A percentile compares a stretch with the other conserved stretches of the same genome.
These are phyloP conservation scores for Drosophila kuntzei DNA, from an alignment of 2,888 invertebrate genomes.

Conservation along the genomic window DNA sequence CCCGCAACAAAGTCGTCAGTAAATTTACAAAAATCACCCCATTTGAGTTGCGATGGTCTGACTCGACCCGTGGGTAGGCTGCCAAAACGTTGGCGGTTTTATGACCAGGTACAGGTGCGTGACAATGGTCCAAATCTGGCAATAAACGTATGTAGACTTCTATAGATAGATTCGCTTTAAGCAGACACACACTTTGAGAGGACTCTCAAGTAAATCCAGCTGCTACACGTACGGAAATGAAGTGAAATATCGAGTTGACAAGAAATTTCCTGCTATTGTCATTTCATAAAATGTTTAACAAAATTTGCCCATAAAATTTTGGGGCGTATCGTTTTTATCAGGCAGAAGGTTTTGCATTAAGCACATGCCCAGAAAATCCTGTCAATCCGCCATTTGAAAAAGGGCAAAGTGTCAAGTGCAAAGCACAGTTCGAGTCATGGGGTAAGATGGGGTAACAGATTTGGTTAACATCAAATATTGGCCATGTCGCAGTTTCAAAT, in stretches of 20 bases:
- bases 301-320: constrained; percentile 34
- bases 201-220: constrained; percentile 54
- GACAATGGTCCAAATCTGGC: constrained; percentile 53
- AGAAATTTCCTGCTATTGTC: constrained; percentile 20
- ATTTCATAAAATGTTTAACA: constrained; percentile 61
- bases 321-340: constrained; percentile 40
- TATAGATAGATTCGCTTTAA: constrained; percentile 2
- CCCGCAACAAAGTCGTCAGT: constrained; percentile 24
- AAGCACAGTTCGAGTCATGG: neutral
- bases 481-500: constrained; percentile 32
- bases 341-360: constrained; percentile 44
- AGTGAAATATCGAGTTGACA: constrained; percentile 69
- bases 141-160: constrained; percentile 29
- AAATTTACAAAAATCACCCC: constrained; percentile 45
- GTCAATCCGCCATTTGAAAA: constrained; percentile 47
- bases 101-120: constrained; percentile 54
- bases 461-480: constrained; percentile 40
- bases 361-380: constrained; percentile 46
- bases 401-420: constrained; percentile 35
- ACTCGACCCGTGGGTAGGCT: constrained; percentile 10
- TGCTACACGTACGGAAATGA: constrained; percentile 59
- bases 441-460: neutral
- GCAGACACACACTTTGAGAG: constrained; percentile 28
- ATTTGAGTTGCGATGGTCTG: constrained; percentile 23
- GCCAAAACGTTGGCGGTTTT: constrained; percentile 52